phyloP scores from a whole-genome alignment of 2,113 vertebrate species.

The Tenrec ecaudatus region DNA sequence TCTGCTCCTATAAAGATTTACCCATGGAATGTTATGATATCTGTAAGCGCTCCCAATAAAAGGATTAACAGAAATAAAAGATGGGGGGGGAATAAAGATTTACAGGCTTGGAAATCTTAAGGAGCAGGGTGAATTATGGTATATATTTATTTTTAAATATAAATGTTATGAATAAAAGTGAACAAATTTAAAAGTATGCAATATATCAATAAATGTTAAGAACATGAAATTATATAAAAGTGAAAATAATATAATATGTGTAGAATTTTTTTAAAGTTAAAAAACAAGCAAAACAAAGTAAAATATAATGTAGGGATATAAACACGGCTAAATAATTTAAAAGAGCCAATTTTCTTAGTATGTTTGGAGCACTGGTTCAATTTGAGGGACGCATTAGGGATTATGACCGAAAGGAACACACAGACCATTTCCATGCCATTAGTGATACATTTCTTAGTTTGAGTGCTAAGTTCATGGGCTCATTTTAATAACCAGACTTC shows the following conservation, averaged over 20 bases:
- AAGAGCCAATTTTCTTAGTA: neutral
- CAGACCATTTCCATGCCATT: neutral
- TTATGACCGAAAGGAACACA: neutral
- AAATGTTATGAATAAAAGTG: constrained; percentile 12
- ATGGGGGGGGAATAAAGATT: no score
- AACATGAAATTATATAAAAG: constrained; percentile 24
- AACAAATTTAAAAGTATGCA: constrained; percentile 31
- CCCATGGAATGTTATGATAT: no score
- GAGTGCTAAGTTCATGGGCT: neutral
- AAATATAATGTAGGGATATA: constrained; percentile 15
- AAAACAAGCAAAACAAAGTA: constrained; percentile 28
- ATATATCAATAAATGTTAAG: constrained; percentile 15
- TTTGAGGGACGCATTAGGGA: neutral
- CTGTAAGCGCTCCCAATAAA: no score
- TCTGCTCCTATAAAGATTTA: no score
- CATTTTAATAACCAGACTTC: constrained; percentile 27
- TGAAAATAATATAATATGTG: neutral
- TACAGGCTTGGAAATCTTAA: no score
- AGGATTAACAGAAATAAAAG: no score
- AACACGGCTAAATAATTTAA: neutral
- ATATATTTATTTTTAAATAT: no score
- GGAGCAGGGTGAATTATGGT: no score
- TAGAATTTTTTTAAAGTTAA: neutral
- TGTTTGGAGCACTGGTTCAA: neutral
- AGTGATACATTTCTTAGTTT: neutral